These are phyloP conservation scores for Darevskia nairensis DNA, from an alignment of 2,797 vertebrate species.

Conservation along the genomic window DNA sequence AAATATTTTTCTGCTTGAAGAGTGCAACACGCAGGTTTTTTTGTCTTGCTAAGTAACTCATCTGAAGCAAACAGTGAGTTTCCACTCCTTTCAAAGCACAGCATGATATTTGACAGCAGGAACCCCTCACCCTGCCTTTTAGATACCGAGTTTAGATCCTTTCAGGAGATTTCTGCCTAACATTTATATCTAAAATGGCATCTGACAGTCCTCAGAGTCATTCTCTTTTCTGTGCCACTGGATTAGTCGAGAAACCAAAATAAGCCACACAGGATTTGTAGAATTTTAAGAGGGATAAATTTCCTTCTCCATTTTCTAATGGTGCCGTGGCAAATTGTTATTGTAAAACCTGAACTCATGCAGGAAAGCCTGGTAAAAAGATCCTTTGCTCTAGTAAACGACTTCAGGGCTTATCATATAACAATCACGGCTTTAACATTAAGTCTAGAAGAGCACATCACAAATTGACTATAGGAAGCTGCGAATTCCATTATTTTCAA, in stretches of 20 bases:
- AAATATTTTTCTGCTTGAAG: no score
- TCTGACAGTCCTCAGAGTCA: not conserved
- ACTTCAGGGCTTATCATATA: constrained; percentile 55
- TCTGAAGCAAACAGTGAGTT: not conserved
- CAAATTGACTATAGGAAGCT: constrained; percentile 25
- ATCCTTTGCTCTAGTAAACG: not conserved
- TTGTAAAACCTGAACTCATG: constrained; percentile 48
- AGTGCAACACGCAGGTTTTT: no score
- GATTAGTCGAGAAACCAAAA: constrained; percentile 41
- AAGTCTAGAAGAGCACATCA: constrained; percentile 47
- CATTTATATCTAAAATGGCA: not conserved
- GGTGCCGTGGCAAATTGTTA: constrained; percentile 35
- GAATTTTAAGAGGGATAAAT: constrained; percentile 25
- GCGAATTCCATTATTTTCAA: constrained; percentile 34
- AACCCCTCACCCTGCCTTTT: not conserved
- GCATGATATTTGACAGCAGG: not conserved
- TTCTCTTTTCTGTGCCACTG: not conserved
- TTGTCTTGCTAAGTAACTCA: no score
- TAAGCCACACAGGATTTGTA: constrained; percentile 3
- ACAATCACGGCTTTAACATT: constrained; percentile 35
- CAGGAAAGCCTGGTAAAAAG: constrained; percentile 46
- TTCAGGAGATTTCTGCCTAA: constrained; percentile 5
- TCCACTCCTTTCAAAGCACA: not conserved
- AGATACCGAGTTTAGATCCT: not conserved
- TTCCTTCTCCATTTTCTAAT: constrained; percentile 37